phyloP scores from a whole-genome alignment of 2,113 vertebrate genomes.

The Aplodontia rufa region DNA sequence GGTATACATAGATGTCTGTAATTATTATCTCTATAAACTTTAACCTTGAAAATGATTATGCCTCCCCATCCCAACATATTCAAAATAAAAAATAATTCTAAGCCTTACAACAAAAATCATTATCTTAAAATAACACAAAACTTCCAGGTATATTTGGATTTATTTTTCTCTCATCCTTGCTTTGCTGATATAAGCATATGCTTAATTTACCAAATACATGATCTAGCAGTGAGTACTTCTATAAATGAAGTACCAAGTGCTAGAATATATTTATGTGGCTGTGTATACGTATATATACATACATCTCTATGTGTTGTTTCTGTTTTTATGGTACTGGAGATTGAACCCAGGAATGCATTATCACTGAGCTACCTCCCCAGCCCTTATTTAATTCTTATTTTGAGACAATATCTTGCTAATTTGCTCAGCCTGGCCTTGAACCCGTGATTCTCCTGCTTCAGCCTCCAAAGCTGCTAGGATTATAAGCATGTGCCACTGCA shows the following conservation, averaged over 20 bases:
- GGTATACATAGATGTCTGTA: background rate
- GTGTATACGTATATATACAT: background rate
- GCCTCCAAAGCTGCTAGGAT: too few relatives aligned
- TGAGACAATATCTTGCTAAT: too few relatives aligned
- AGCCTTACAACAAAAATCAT: background rate
- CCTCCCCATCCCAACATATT: background rate
- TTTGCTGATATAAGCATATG: background rate
- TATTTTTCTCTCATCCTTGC: background rate
- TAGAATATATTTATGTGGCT: background rate
- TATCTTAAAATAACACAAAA: constrained; percentile 21
- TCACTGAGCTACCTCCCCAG: too few relatives aligned
- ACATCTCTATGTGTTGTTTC: background rate
- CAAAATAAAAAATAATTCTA: constrained; percentile 34
- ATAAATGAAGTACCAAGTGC: background rate
- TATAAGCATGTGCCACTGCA: too few relatives aligned
- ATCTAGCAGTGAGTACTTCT: background rate
- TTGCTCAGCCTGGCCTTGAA: too few relatives aligned
- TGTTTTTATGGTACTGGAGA: too few relatives aligned
- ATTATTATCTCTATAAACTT: background rate
- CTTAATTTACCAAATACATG: background rate
- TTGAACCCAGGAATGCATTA: too few relatives aligned
- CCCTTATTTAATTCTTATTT: too few relatives aligned
- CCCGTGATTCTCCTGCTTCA: too few relatives aligned
- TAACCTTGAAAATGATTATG: background rate
- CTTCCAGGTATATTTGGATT: background rate